These are phyloP conservation scores for Desoria tigrina DNA, from an alignment of 2,888 invertebrate species.

Conservation along the genomic window DNA sequence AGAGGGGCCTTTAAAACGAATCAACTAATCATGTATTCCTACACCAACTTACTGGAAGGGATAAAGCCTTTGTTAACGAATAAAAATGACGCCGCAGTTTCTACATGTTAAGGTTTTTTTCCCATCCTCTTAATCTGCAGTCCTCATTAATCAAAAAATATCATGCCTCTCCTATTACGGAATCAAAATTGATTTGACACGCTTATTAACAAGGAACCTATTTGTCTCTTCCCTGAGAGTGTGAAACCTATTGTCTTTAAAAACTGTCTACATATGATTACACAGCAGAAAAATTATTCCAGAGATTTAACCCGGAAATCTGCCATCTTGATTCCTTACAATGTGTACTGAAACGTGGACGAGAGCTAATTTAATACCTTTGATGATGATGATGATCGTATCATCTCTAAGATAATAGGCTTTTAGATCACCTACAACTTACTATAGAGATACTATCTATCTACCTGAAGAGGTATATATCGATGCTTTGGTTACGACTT, in stretches of 20 bases:
- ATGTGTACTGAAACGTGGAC: no score
- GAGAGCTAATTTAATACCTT: no score
- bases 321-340: neutral
- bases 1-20: no score
- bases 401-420: no score
- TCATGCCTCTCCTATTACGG: neutral
- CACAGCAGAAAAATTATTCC: no score
- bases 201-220: conserved; percentile 11
- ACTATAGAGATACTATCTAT: neutral
- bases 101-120: neutral
- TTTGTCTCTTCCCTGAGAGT: neutral
- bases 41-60: no score
- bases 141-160: neutral
- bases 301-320: conserved; percentile 23
- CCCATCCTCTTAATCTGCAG: neutral
- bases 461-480: no score
- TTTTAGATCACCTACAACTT: conserved; percentile 13
- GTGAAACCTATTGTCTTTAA: no score
- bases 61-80: neutral
- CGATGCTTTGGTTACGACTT: no score
- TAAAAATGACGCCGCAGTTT: conserved; percentile 7
- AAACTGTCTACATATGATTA: no score
- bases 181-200: conserved; percentile 11
- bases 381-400: no score
- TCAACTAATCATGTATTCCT: no score